These are phyloP conservation scores for Phylloscopus collybita DNA, from an alignment of 2,797 vertebrate genomes.

Conservation along the genomic window DNA sequence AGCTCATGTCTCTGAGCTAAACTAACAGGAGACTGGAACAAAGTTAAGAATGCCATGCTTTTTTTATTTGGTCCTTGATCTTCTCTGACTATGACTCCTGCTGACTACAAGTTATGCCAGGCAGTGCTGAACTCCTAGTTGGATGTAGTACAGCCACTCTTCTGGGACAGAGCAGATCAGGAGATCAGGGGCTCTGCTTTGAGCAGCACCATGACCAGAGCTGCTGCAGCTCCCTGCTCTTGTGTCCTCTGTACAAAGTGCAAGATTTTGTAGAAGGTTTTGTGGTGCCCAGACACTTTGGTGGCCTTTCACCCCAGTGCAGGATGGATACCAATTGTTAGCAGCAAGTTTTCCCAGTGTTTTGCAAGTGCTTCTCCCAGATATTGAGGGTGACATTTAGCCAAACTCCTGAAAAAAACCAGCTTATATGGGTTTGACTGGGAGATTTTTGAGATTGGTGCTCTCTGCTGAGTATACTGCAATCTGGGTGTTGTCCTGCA, in stretches of 20 bases:
- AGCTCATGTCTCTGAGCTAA: not conserved
- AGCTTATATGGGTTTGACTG: not conserved
- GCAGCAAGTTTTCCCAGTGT: not conserved
- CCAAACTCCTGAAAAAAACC: not conserved
- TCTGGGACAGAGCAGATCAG: not conserved
- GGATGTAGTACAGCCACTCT: not conserved
- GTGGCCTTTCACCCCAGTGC: not conserved
- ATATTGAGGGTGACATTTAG: not conserved
- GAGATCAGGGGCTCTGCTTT: not conserved
- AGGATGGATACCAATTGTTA: not conserved
- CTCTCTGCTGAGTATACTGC: not conserved
- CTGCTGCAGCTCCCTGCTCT: not conserved
- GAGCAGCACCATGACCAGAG: not conserved
- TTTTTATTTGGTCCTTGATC: not conserved
- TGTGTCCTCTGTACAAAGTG: not conserved
- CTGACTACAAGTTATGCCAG: not conserved
- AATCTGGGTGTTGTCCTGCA: not conserved
- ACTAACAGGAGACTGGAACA: not conserved
- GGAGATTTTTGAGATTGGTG: not conserved
- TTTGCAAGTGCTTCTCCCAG: not conserved
- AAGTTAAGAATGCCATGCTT: not conserved
- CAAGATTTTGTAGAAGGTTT: not conserved
- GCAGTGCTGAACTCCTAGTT: not conserved
- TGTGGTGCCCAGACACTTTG: not conserved
- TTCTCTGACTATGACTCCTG: not conserved